phyloP scores from a whole-genome alignment of 92 coral and sea anemone genomes.

The Paramuricea clavata region DNA sequence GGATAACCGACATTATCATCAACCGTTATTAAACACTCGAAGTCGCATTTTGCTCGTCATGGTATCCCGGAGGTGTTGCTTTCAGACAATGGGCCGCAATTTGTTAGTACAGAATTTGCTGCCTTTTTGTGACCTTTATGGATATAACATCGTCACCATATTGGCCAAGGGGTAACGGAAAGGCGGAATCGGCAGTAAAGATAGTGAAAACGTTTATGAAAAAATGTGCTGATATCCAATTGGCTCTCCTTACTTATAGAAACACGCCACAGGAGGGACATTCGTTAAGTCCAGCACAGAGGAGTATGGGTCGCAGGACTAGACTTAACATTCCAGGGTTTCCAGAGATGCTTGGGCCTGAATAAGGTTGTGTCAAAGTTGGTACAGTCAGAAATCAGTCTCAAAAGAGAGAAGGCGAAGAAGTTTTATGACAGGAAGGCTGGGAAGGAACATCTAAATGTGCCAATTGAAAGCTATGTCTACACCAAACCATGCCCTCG shows the following conservation, averaged over 20 bases:
- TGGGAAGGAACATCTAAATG: constrained; percentile 8
- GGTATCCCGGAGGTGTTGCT: constrained; percentile 34
- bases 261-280: constrained; percentile 50
- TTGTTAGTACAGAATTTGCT: no score
- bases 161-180: constrained; percentile 49
- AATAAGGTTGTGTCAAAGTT: no score
- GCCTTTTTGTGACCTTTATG: constrained; percentile 9
- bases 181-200: constrained; percentile 62
- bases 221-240: constrained; percentile 12
- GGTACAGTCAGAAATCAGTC: background rate
- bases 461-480: constrained; percentile 27
- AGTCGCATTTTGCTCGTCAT: constrained; percentile 49
- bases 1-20: constrained; percentile 41
- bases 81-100: constrained; percentile 62
- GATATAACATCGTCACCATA: constrained; percentile 48
- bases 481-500: constrained; percentile 46
- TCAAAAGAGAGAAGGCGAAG: constrained; percentile 15
- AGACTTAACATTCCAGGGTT: background rate
- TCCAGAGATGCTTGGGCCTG: no score
- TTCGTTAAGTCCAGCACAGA: constrained; percentile 55
- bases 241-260: constrained; percentile 22
- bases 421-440: constrained; percentile 36
- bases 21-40: constrained; percentile 37
- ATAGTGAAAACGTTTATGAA: no score
- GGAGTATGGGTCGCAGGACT: constrained; percentile 37